Conservation (phyloP, 2,113 vertebrate genomes). For the Tragelaphus imberbis region DNA sequence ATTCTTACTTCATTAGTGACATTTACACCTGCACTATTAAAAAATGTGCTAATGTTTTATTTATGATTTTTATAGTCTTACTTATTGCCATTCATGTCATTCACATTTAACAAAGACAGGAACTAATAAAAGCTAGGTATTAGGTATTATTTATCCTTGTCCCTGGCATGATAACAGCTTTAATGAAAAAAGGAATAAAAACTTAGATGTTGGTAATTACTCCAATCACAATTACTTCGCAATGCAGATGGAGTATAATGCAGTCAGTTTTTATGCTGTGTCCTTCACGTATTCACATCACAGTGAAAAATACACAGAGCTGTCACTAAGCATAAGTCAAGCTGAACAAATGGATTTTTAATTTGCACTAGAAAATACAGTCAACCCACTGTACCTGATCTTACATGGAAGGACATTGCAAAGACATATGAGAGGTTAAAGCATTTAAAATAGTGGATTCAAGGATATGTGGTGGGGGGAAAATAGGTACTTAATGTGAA, state of each 20-base stretch:
- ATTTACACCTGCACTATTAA: conserved; percentile 45
- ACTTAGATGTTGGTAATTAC: conserved; percentile 53
- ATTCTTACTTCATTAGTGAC: conserved; percentile 62
- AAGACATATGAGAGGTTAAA: conserved; percentile 51
- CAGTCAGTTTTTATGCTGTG: conserved; percentile 33
- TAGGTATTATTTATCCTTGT: conserved; percentile 61
- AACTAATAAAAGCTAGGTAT: conserved; percentile 58
- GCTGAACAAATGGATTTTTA: conserved; percentile 77
- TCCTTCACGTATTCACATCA: conserved; percentile 71
- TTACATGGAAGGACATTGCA: conserved; percentile 60
- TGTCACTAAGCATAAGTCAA: conserved; percentile 76
- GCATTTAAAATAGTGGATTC: conserved; percentile 26
- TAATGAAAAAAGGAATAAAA: conserved; percentile 63
- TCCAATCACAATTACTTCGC: conserved; percentile 49
- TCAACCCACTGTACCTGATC: conserved; percentile 43
- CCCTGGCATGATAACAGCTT: conserved; percentile 13
- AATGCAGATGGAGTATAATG: conserved; percentile 43
- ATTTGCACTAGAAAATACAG: conserved; percentile 74
- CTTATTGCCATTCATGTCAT: conserved; percentile 36
- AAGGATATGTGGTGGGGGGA: not conserved
- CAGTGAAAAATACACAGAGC: conserved; percentile 70
- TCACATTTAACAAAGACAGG: conserved; percentile 62
- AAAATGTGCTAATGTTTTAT: conserved; percentile 49
- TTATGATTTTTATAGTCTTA: conserved; percentile 39
- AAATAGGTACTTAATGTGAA: conserved; percentile 23